phyloP scores from a whole-genome alignment of 2,888 invertebrate species.

The Luperina nickerlii region DNA sequence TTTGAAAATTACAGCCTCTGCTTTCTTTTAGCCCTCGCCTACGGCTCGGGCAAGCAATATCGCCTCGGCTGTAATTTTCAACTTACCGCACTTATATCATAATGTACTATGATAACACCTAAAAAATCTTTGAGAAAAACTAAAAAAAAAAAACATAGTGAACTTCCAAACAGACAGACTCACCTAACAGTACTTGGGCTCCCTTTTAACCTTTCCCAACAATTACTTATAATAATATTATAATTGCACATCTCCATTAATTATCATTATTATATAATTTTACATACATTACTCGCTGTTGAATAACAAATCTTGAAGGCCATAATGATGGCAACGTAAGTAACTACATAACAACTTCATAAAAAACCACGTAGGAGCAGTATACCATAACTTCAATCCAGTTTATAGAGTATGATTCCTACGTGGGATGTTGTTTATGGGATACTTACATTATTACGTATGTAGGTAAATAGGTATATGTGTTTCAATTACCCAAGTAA shows the following conservation, averaged over 20 bases:
- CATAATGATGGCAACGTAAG: constrained; percentile 9
- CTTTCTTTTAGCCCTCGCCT: too few relatives aligned
- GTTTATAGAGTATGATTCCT: constrained; percentile 1
- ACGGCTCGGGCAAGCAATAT: too few relatives aligned
- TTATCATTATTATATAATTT: constrained; percentile 17
- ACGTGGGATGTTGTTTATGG: constrained; percentile 11
- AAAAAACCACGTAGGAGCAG: constrained; percentile 35
- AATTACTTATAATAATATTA: not conserved
- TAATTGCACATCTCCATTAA: constrained; percentile 4
- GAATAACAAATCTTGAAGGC: constrained; percentile 26
- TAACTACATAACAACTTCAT: not conserved
- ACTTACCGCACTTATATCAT: too few relatives aligned
- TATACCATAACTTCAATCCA: constrained; percentile 9
- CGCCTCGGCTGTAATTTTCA: too few relatives aligned
- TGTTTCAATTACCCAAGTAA: constrained; percentile 8
- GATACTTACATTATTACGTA: not conserved
- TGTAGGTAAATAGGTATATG: not conserved
- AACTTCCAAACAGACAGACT: not conserved
- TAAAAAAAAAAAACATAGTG: not conserved
- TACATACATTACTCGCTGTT: constrained; percentile 13
- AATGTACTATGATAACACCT: too few relatives aligned
- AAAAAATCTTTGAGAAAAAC: too few relatives aligned
- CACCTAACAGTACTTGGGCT: not conserved
- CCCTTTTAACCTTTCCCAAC: not conserved
- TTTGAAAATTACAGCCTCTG: too few relatives aligned